A percentile compares a stretch with the other conserved stretches of the same genome.
Conservation (phyloP, 1,140 invertebrate genomes). For the Globodera ellingtonae region DNA sequence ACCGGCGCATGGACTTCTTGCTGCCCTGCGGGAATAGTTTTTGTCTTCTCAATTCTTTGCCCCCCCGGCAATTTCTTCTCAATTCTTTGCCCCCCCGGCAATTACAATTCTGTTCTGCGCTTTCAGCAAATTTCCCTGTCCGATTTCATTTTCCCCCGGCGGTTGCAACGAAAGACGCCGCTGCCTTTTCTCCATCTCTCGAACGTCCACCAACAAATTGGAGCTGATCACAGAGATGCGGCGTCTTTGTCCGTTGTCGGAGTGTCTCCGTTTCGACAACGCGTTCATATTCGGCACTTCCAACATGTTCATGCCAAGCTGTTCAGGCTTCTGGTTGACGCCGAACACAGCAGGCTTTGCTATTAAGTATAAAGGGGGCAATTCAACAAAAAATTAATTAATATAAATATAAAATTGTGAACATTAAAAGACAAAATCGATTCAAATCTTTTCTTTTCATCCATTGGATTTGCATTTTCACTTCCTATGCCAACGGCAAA, state of each 20-base stretch:
- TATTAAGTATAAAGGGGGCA: neutral
- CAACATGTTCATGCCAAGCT: conserved; percentile 3
- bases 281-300: conserved; percentile 44
- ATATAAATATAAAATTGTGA: no score
- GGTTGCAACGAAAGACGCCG: conserved; percentile 15
- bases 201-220: neutral
- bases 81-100: conserved; percentile 51
- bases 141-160: neutral
- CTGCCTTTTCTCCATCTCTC: neutral
- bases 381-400: neutral
- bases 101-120: conserved; percentile 44
- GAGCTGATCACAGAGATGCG: neutral
- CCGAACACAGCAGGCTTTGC: neutral
- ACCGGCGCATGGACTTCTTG: conserved; percentile 54
- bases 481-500: neutral
- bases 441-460: neutral
- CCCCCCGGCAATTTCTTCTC: conserved; percentile 25
- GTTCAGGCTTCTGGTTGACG: no score
- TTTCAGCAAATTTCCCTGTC: neutral
- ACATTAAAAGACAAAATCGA: no score
- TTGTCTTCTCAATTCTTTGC: conserved; percentile 19
- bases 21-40: neutral
- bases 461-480: neutral
- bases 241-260: conserved; percentile 3
- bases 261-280: conserved; percentile 23